These are phyloP conservation scores for Megathymus violae DNA, from an alignment of 1,140 invertebrate genomes.

Conservation along the genomic window DNA sequence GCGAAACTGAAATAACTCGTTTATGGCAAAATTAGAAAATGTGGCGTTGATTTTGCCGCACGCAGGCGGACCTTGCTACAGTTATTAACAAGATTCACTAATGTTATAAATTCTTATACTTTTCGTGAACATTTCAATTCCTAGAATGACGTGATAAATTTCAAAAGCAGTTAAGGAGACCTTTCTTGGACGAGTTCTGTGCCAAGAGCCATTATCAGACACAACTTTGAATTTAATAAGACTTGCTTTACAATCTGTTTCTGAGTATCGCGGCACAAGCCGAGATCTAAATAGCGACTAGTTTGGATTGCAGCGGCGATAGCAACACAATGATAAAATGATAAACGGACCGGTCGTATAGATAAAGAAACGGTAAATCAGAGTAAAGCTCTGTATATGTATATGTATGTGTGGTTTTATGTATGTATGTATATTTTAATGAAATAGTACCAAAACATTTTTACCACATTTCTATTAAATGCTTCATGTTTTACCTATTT, in stretches of 20 bases:
- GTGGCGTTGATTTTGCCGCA: no score
- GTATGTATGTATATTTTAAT: no score
- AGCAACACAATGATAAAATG: conserved; percentile 30
- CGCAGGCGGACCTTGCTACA: no score
- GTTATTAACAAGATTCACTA: no score
- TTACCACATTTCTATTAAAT: no score
- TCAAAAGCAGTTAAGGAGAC: background rate
- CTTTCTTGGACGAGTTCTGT: background rate
- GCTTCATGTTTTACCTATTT: no score
- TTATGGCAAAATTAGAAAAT: no score
- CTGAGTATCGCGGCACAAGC: conserved; percentile 26
- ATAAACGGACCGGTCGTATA: conserved; percentile 26
- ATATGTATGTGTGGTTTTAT: no score
- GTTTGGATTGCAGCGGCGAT: conserved; percentile 31
- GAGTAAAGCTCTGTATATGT: conserved; percentile 14
- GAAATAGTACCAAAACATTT: no score
- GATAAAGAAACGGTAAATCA: conserved; percentile 23
- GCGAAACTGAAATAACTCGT: no score
- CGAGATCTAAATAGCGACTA: conserved; percentile 22
- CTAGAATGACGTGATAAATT: background rate
- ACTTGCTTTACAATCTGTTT: conserved; percentile 17
- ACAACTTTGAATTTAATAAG: conserved; percentile 15
- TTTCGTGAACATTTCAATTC: no score
- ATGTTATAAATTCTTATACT: no score
- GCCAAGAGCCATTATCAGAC: conserved; percentile 1